phyloP scores from a whole-genome alignment of 2,113 vertebrate genomes.

The Poeciliopsis turrubarensis region DNA sequence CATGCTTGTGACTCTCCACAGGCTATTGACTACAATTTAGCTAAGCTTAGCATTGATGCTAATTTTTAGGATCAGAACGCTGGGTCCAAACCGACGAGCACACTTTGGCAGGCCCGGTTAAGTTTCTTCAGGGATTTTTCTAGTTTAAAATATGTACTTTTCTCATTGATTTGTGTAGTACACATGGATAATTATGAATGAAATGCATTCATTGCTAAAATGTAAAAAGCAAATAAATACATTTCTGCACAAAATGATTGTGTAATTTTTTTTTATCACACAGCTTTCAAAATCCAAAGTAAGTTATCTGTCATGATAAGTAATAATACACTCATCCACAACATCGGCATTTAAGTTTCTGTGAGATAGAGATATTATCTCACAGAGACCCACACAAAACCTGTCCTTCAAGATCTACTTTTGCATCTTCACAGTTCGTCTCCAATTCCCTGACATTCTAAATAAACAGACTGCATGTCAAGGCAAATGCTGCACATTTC shows the following conservation, averaged over 20 bases:
- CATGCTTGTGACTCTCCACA: too few relatives aligned
- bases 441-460: slow-evolving; percentile 16
- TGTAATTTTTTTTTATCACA: neutral
- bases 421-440: neutral
- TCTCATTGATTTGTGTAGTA: neutral
- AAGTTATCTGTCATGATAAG: neutral
- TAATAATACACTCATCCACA: neutral
- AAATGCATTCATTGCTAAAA: neutral
- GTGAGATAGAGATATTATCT: neutral
- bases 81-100: too few relatives aligned
- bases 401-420: neutral
- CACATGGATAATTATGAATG: neutral
- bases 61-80: too few relatives aligned
- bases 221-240: too few relatives aligned
- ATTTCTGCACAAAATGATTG: neutral
- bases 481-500: slow-evolving; percentile 30
- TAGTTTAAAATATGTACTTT: neutral
- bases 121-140: too few relatives aligned
- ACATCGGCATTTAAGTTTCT: neutral
- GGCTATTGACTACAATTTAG: too few relatives aligned
- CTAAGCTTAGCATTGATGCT: too few relatives aligned
- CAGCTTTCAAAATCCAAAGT: neutral
- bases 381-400: neutral
- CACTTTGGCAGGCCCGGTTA: too few relatives aligned
- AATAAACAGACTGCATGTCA: slow-evolving; percentile 39